Percentiles rank a stretch among this genome's conserved stretches.
Conservation (phyloP, 2,113 vertebrate genomes). For the Philantomba maxwellii region DNA sequence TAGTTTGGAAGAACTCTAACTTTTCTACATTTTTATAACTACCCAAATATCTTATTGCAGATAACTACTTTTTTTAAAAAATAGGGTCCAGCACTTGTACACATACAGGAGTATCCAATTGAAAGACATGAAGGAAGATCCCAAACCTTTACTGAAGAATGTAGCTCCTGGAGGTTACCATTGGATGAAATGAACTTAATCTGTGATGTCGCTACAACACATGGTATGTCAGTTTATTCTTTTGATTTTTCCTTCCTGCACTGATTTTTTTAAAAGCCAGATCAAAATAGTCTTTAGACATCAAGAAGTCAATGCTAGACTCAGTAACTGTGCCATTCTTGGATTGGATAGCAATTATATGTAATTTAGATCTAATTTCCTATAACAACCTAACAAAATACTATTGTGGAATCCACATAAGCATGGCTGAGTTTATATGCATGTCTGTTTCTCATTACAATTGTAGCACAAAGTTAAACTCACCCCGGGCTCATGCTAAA, state of each 20-base stretch:
- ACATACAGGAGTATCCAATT: slow-evolving; percentile 88
- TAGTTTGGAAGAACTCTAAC: not conserved
- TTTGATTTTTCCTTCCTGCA: slow-evolving; percentile 24
- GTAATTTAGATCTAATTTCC: slow-evolving; percentile 58
- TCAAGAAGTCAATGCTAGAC: not conserved
- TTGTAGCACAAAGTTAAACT: slow-evolving; percentile 59
- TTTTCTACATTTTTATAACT: slow-evolving; percentile 6
- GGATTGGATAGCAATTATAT: slow-evolving; percentile 30
- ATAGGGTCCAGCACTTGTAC: slow-evolving; percentile 91
- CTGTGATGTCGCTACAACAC: slow-evolving; percentile 86
- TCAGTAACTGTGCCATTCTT: not conserved
- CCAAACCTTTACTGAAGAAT: slow-evolving; percentile 91
- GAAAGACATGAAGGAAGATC: slow-evolving; percentile 87
- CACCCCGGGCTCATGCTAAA: slow-evolving; percentile 48
- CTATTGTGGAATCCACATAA: not conserved
- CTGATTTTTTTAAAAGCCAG: not conserved
- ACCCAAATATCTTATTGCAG: not conserved
- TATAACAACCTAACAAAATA: slow-evolving; percentile 43
- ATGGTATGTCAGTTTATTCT: slow-evolving; percentile 80
- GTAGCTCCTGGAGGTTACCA: slow-evolving; percentile 90
- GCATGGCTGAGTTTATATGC: slow-evolving; percentile 5
- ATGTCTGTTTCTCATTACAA: slow-evolving; percentile 65
- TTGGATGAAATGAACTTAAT: slow-evolving; percentile 91
- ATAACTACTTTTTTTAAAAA: not conserved
- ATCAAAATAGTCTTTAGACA: not conserved